Percentiles rank a stretch among this genome's conserved stretches.
Evolutionary conservation across 2,888 invertebrate genomes (phyloP).

Genomic region (Allacma fusca): DNA sequence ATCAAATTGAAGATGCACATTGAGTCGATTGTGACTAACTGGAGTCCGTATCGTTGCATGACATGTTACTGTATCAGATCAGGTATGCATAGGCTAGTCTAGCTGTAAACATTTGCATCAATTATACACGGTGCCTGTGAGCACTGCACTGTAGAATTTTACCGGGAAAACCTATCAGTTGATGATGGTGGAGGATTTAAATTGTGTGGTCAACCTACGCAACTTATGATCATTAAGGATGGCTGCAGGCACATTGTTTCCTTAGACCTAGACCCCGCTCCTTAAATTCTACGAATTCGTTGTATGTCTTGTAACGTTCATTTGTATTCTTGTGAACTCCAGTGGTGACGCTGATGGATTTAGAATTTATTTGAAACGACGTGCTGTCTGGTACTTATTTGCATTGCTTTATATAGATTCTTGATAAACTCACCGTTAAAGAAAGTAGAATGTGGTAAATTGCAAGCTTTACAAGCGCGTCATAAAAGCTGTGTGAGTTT

Average conservation of each 20-base stretch:
- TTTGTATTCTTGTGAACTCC: neutral
- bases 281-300: neutral
- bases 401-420: conserved; percentile 10
- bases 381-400: neutral
- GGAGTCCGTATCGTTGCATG: too few relatives aligned
- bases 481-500: neutral
- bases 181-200: neutral
- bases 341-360: conserved; percentile 8
- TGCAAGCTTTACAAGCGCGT: conserved; percentile 1
- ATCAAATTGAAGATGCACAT: too few relatives aligned
- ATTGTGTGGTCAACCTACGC: conserved; percentile 12
- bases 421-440: neutral
- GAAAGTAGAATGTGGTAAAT: neutral
- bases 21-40: too few relatives aligned
- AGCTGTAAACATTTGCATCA: neutral
- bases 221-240: neutral
- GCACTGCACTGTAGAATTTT: neutral
- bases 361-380: conserved; percentile 7
- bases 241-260: neutral
- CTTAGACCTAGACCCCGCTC: neutral
- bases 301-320: neutral
- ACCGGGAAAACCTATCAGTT: neutral
- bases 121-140: neutral
- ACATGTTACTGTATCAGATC: too few relatives aligned
- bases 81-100: neutral